Conservation (phyloP, 2,888 invertebrate genomes). For the Hyposoter dolosus region DNA sequence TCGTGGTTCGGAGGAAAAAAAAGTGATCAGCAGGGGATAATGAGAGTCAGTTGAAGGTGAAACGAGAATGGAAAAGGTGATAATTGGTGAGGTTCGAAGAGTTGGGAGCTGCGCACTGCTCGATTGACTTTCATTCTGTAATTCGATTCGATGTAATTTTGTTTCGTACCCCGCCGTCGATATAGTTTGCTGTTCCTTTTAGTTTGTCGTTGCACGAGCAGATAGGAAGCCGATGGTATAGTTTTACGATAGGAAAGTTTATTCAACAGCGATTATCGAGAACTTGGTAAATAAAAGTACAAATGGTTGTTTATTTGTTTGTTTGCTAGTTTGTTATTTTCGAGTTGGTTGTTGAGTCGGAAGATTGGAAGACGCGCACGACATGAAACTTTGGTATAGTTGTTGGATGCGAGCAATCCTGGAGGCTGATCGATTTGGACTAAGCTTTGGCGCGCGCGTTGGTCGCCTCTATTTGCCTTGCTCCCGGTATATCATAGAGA, state of each 20-base stretch:
- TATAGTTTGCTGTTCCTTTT: neutral
- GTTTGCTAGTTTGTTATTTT: neutral
- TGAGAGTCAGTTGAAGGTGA: neutral
- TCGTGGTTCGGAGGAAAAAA: too few species aligned
- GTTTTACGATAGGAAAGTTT: slow-evolving; percentile 22
- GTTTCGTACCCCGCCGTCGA: neutral
- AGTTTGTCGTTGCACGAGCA: neutral
- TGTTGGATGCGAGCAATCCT: slow-evolving; percentile 49
- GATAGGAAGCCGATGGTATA: slow-evolving; percentile 31
- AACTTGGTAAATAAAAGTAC: neutral
- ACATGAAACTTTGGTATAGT: slow-evolving; percentile 15
- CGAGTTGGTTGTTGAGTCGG: neutral
- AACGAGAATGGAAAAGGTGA: neutral
- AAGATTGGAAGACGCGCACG: neutral
- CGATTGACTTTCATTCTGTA: neutral
- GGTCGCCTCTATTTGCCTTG: slow-evolving; percentile 46
- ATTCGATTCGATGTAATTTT: neutral
- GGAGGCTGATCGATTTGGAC: slow-evolving; percentile 65
- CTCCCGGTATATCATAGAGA: slow-evolving; percentile 57
- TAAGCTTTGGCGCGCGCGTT: slow-evolving; percentile 53
- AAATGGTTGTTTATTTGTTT: neutral
- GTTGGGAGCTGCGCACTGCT: neutral
- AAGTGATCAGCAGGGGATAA: neutral
- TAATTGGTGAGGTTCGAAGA: neutral
- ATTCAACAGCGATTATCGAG: slow-evolving; percentile 1